Base-by-base conservation (phyloP, 35 echinoderm and acorn worm genomes). In the Hemicentrotus pulcherrimus region DNA sequence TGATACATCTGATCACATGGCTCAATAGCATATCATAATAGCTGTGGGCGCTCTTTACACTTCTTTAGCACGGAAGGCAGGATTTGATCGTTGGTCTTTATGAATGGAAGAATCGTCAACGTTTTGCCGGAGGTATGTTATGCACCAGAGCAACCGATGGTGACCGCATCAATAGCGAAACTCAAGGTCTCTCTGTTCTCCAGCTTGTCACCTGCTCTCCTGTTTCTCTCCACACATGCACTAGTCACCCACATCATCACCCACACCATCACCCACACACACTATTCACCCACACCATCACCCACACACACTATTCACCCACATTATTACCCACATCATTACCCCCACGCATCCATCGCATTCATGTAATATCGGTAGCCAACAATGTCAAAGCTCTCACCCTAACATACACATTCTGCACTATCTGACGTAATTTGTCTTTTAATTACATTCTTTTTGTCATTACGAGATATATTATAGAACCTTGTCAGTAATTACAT, bases 1-100 rank as follows among this genome's bases (percentile, higher is more conserved):
- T 90, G 88, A 90, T 90, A 90, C 12, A 47, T 33, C 46, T 90
- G 88, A 31, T 90, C 88, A 90, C 88, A 47, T 47, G 88, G 46
- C 88, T 45, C 46, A 32, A 47, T 90, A 28, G 32, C 88, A 47
- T 90, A 90, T 90, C 88, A 90, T 47, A 90, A 90, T 47, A 90
- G 15, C 88, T 47, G 7, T 45, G 32, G 88, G 88, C 88, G 46
- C 19, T 90, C 88, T 47, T n/a, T n/a, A n/a, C n/a, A n/a, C n/a
- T n/a, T n/a, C n/a, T n/a, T 33, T 33, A 78, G 10, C 88, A 90
- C 88, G 88, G 32, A 90, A 90, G 32, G 18, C 31, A n/a, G 88
- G 88, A 90, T 33, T 90, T 90, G 46, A 90, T 90, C 12, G 65
- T 6, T 28, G 8, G 32, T 30, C n/a, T 47, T 90, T 32, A 89